Percentiles rank a stretch among this genome's conserved stretches.
These are phyloP conservation scores for Bergia puertoricense DNA, from an alignment of 92 coral and sea anemone genomes.

Conservation along the genomic window DNA sequence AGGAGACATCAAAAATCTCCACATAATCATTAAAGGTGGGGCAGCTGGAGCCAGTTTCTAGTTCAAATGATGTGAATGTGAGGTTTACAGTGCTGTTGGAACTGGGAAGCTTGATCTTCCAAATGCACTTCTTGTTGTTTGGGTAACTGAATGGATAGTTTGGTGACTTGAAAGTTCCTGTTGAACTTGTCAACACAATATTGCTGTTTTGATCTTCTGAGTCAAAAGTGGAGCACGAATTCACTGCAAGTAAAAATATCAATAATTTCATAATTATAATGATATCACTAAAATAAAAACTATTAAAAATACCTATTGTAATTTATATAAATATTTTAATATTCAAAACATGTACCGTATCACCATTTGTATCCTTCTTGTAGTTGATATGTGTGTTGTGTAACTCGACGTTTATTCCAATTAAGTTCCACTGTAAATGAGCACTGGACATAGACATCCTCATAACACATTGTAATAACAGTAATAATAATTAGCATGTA, in stretches of 20 bases:
- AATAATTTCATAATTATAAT: too few relatives aligned
- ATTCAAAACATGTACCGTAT: too few relatives aligned
- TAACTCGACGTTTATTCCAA: too few relatives aligned
- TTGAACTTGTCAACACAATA: neutral
- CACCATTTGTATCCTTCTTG: too few relatives aligned
- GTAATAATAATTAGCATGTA: too few relatives aligned
- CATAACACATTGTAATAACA: too few relatives aligned
- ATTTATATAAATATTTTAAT: too few relatives aligned
- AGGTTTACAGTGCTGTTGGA: neutral
- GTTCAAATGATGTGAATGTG: slow-evolving; percentile 9
- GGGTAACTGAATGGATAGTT: slow-evolving; percentile 7
- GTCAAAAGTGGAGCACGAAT: neutral
- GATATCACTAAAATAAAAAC: too few relatives aligned
- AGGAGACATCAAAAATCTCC: slow-evolving; percentile 4
- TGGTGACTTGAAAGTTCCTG: slow-evolving; percentile 16
- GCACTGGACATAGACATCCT: too few relatives aligned
- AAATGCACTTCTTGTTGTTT: neutral
- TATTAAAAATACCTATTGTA: too few relatives aligned
- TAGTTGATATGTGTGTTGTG: too few relatives aligned
- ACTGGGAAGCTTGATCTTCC: neutral
- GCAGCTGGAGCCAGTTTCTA: neutral
- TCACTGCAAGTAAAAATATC: neutral
- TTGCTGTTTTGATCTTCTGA: slow-evolving; percentile 21
- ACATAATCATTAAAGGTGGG: neutral
- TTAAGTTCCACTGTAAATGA: too few relatives aligned